These are phyloP conservation scores for Polypterus bichir DNA, from an alignment of 2,113 vertebrate species.

Conservation along the genomic window DNA sequence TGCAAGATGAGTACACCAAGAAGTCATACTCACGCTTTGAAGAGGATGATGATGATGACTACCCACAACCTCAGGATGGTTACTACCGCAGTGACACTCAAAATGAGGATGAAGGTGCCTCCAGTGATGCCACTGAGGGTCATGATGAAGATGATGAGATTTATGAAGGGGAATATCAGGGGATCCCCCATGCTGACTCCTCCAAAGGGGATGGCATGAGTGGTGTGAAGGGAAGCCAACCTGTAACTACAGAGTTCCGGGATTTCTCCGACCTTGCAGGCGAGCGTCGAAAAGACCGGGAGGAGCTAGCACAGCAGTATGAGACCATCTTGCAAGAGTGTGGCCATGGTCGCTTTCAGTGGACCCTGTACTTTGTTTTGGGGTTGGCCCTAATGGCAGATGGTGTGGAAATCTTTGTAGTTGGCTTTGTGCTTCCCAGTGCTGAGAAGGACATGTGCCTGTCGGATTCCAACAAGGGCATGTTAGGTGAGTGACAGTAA, in stretches of 20 bases:
- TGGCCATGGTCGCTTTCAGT: constrained; percentile 91
- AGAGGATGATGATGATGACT: constrained; percentile 84
- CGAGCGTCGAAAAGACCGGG: constrained; percentile 69
- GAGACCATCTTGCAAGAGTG: constrained; percentile 91
- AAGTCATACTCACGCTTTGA: constrained; percentile 86
- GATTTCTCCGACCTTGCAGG: constrained; percentile 54
- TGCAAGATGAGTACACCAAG: constrained; percentile 83
- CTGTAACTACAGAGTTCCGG: constrained; percentile 42
- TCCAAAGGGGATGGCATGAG: constrained; percentile 42
- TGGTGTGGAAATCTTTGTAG: constrained; percentile 89
- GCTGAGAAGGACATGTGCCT: constrained; percentile 97
- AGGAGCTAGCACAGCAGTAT: constrained; percentile 87
- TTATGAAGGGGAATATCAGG: constrained; percentile 95
- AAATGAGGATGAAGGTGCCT: constrained; percentile 69
- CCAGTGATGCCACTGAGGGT: constrained; percentile 90
- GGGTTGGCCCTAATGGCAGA: constrained; percentile 93
- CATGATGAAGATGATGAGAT: constrained; percentile 95
- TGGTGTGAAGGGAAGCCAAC: constrained; percentile 18
- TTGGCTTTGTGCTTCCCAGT: constrained; percentile 88
- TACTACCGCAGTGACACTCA: constrained; percentile 56
- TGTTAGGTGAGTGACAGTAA: constrained; percentile 73
- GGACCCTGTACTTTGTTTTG: constrained; percentile 91
- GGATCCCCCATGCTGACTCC: constrained; percentile 80
- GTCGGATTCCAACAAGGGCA: constrained; percentile 93
- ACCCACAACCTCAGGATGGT: constrained; percentile 46